phyloP scores from a whole-genome alignment of 2,113 vertebrate genomes.

The Dipodomys merriami region DNA sequence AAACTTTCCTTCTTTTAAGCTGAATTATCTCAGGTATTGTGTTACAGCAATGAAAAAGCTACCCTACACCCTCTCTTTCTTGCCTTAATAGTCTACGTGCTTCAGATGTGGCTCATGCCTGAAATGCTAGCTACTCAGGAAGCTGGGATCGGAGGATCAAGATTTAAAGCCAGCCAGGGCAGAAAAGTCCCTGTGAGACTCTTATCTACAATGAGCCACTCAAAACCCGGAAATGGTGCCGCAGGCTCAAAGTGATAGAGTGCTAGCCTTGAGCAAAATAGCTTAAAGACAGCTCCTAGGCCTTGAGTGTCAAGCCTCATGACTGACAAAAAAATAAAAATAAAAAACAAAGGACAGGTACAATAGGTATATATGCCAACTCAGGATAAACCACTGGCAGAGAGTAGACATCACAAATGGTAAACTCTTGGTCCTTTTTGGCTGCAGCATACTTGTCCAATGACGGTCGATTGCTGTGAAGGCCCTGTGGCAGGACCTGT shows the following conservation, averaged over 20 bases:
- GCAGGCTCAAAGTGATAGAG: too few relatives aligned
- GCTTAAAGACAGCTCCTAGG: too few relatives aligned
- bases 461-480: background rate
- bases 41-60: background rate
- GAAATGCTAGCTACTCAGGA: too few relatives aligned
- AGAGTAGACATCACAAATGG: background rate
- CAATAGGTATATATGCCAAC: background rate
- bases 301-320: too few relatives aligned
- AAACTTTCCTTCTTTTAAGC: background rate
- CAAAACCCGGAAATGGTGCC: too few relatives aligned
- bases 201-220: too few relatives aligned
- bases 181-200: too few relatives aligned
- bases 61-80: background rate
- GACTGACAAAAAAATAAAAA: too few relatives aligned
- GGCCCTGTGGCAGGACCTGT: background rate
- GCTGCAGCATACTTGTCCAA: background rate
- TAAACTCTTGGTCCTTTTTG: background rate
- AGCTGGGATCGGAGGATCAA: too few relatives aligned
- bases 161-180: too few relatives aligned
- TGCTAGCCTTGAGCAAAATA: too few relatives aligned
- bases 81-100: background rate
- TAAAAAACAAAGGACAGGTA: background rate
- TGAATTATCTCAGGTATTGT: background rate
- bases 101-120: background rate
- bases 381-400: background rate